Base-by-base conservation (phyloP, 2,888 invertebrate genomes). In the Xanthorhoe designata region DNA sequence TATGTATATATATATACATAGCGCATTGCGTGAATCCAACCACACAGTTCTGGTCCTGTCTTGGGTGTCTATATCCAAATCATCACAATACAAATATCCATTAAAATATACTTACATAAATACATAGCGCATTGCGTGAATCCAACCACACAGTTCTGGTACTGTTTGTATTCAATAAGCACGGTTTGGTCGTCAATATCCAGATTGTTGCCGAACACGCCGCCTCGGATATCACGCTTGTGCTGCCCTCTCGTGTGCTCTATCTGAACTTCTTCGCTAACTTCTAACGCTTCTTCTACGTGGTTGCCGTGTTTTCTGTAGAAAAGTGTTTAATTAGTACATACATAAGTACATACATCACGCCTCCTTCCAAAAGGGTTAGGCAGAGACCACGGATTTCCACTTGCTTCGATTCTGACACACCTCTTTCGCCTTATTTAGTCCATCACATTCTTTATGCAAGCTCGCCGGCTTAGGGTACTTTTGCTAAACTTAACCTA, bases 71-170 rank as follows among this genome's bases (percentile, higher is more conserved):
- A 87, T 69, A 32, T 80, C 89, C 70, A 90, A 89, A 72, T 94
- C n/a, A n/a, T n/a, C n/a, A n/a, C n/a, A n/a, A n/a, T n/a, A n/a
- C n/a, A n/a, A n/a, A n/a, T n/a, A n/a, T n/a, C n/a, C n/a, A n/a
- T n/a, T n/a, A n/a, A n/a, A n/a, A n/a, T n/a, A 45, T 56, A 90
- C 94, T 91, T 56, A 94, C 94, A 85, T 45, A 93, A 72, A 79
- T 90, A 94, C 87, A 94, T 86, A 10, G 87, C 65, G 70, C 92
- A 94, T 71, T 93, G 92, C 49, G 90, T 85, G 72, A 90, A 88
- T 0, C 93, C 92, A 0, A 76, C 75, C 1, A 91, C 78, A 0
- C 70, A 61, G 29, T 7, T 68, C 73, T 89, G 89, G 13, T 83
- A 69, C 0, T 66, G 35, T 0, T 45, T 61, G 2, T 81, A 79